Percentiles rank a stretch among this genome's conserved stretches.
Evolutionary conservation across 2,113 vertebrate genomes (phyloP).

Genomic region (Vidua macroura): DNA sequence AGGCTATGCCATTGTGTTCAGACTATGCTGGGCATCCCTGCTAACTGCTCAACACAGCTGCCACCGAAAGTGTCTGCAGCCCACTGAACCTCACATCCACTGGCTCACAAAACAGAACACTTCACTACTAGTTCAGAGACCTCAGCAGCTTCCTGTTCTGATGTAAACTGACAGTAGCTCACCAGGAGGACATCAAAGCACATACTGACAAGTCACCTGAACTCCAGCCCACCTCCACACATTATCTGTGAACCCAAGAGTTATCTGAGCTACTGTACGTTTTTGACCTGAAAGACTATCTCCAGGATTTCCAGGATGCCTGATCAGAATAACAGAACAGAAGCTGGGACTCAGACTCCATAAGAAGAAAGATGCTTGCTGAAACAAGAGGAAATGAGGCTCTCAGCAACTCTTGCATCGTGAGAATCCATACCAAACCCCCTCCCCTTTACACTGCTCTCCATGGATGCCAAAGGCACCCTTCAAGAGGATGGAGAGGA

Average conservation of each 20-base stretch:
- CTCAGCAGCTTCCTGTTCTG: neutral
- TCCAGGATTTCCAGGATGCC: neutral
- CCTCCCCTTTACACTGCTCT: neutral
- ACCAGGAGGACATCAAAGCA: neutral
- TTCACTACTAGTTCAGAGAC: neutral
- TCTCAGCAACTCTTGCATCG: neutral
- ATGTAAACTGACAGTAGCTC: neutral
- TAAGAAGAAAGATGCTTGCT: neutral
- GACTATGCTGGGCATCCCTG: neutral
- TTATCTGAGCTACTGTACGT: neutral
- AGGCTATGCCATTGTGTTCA: neutral
- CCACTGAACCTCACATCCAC: neutral
- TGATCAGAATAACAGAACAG: neutral
- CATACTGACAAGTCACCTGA: neutral
- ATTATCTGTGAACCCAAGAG: neutral
- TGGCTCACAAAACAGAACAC: neutral
- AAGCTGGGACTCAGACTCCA: neutral
- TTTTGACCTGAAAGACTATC: neutral
- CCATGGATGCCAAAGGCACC: neutral
- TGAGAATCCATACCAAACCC: neutral
- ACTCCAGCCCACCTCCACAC: neutral
- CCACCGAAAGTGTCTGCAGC: fast-evolving
- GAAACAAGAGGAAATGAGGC: neutral
- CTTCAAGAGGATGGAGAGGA: conserved; percentile 7
- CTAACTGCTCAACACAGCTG: neutral